Base-by-base conservation (phyloP, 2,888 invertebrate genomes). In the Andricus quercusramuli region DNA sequence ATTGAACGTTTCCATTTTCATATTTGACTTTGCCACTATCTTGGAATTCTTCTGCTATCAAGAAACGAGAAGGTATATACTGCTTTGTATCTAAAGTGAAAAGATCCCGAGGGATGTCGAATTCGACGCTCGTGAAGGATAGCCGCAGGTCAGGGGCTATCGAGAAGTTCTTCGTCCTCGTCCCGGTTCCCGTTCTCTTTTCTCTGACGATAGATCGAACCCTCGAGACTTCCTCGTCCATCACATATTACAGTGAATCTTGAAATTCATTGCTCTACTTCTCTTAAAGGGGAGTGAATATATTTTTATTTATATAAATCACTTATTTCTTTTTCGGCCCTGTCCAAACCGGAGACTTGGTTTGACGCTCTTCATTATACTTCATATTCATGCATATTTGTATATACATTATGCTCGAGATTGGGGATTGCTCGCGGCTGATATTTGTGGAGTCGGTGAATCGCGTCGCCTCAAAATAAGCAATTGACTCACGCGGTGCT, bases 111-210 rank as follows among this genome's bases (percentile, higher is more conserved):
- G 81, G 85, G 85, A 81, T 79, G 82, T 83, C 81, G 77, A 80
- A 83, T 81, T 83, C 83, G 83, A 80, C 82, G 89, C 86, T 83
- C 87, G 88, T 92, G 91, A 92, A 91, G 90, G 92, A 92, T 92
- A 90, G 91, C 89, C 90, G 82, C 85, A 89, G 92, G 91, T 92
- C 92, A 92, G 89, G 89, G 91, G 91, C 89, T 91, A 92, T 92
- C 90, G 86, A 80, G 86, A 87, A 89, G 86, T 89, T 88, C 32
- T 85, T 84, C 82, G 79, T 80, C 81, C 86, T 87, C 88, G 83
- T 88, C 85, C 85, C 84, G 82, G 83, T 78, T 81, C 81, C 79
- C 65, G 78, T 84, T 85, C 85, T 86, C 83, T 81, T 86, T 83
- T 84, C 81, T 82, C 82, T 85, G 80, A 90, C 90, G 88, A 92